phyloP scores from a whole-genome alignment of 2,113 vertebrate species.

The Cricetomys ansorgei region DNA sequence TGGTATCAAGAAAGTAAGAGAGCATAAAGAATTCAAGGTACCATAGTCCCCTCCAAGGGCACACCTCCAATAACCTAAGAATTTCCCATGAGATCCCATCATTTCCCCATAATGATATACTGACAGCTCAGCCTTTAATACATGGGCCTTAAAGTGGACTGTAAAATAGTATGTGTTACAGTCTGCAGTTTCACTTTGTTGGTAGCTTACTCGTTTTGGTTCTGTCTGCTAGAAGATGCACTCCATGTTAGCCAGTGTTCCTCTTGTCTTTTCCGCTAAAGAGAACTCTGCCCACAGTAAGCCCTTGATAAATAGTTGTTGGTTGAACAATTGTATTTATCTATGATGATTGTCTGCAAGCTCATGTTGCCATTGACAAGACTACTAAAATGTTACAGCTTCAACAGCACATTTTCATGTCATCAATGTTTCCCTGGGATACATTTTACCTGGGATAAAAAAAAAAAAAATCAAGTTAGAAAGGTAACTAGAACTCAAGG shows the following conservation, averaged over 20 bases:
- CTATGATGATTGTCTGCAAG: background rate
- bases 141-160: too few relatives aligned
- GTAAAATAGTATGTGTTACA: background rate
- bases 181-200: background rate
- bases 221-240: background rate
- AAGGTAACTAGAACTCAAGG: background rate
- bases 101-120: background rate
- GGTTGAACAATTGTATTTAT: background rate
- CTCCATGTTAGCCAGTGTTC: background rate
- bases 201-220: background rate
- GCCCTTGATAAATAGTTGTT: background rate
- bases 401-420: background rate
- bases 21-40: background rate
- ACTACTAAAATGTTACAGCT: background rate
- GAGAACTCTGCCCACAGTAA: background rate
- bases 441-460: background rate
- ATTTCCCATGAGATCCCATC: background rate
- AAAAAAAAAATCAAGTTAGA: background rate
- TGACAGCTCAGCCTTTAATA: background rate
- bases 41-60: background rate
- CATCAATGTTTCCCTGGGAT: background rate
- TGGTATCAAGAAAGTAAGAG: background rate
- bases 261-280: background rate
- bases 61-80: background rate
- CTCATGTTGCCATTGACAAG: background rate